These are phyloP conservation scores for Rhamnusium bicolor DNA, from an alignment of 2,888 invertebrate genomes.

Conservation along the genomic window DNA sequence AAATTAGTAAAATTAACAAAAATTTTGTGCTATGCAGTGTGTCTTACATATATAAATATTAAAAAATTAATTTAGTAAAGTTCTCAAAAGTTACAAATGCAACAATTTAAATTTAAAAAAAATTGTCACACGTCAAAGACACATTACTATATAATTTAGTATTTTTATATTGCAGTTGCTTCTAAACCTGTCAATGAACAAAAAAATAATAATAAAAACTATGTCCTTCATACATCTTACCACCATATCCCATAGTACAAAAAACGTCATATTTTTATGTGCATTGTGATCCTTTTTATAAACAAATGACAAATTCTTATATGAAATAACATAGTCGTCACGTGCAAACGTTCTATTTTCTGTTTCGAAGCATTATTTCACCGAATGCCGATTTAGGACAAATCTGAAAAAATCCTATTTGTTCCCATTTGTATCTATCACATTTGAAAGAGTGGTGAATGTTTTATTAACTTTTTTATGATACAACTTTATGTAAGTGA, in stretches of 20 bases:
- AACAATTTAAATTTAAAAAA: no score
- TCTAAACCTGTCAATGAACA: no score
- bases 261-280: conserved; percentile 1
- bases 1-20: no score
- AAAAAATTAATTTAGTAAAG: no score
- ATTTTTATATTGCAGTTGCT: no score
- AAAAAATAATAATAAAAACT: not conserved
- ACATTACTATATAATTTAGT: no score
- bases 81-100: no score
- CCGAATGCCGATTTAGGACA: not conserved
- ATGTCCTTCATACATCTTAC: not conserved
- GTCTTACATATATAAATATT: no score
- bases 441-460: not conserved
- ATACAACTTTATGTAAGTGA: no score
- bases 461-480: not conserved
- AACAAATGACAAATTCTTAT: conserved; percentile 17
- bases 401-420: conserved; percentile 13
- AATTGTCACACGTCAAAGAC: no score
- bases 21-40: no score
- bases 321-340: conserved; percentile 15
- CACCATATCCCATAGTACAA: not conserved
- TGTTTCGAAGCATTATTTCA: conserved; percentile 13
- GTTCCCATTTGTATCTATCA: conserved; percentile 11
- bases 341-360: conserved; percentile 16
- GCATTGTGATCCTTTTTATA: conserved; percentile 5